A percentile compares a stretch with the other conserved stretches of the same genome.
Conservation (phyloP, 1,140 invertebrate genomes). For the Penaeus indicus region DNA sequence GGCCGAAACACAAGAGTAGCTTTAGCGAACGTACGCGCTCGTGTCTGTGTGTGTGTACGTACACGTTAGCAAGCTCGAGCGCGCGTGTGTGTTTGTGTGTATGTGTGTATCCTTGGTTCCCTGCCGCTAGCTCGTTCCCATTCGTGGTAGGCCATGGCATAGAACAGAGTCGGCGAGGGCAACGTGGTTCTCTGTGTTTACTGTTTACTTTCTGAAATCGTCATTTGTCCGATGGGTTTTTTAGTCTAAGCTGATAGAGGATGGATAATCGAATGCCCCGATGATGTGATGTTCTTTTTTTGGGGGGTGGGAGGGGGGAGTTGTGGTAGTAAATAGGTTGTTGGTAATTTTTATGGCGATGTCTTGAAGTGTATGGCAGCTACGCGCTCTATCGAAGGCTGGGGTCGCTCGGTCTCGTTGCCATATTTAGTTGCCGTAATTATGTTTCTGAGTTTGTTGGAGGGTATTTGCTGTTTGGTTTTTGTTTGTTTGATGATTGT, state of each 20-base stretch:
- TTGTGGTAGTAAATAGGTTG: no score
- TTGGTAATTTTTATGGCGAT: neutral
- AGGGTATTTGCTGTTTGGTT: neutral
- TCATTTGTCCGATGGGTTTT: no score
- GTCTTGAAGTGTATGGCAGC: constrained; percentile 24
- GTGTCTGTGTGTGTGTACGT: neutral
- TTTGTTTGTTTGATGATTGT: no score
- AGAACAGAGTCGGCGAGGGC: neutral
- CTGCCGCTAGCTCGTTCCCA: constrained; percentile 15
- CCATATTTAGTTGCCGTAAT: neutral
- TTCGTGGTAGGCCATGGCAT: constrained; percentile 33
- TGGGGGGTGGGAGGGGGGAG: no score
- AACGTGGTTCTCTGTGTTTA: neutral
- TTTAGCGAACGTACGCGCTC: no score
- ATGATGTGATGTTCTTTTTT: no score
- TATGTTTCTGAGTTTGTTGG: neutral
- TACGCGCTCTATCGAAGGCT: constrained; percentile 15
- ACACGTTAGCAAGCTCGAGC: neutral
- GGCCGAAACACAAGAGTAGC: no score
- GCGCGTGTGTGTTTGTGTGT: neutral
- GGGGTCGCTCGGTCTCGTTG: constrained; percentile 22
- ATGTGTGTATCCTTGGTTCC: neutral
- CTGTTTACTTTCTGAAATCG: neutral
- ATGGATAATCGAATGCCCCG: no score
- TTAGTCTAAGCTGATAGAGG: no score